Conservation (phyloP, 2,113 vertebrate species). For the Shinisaurus crocodilurus region DNA sequence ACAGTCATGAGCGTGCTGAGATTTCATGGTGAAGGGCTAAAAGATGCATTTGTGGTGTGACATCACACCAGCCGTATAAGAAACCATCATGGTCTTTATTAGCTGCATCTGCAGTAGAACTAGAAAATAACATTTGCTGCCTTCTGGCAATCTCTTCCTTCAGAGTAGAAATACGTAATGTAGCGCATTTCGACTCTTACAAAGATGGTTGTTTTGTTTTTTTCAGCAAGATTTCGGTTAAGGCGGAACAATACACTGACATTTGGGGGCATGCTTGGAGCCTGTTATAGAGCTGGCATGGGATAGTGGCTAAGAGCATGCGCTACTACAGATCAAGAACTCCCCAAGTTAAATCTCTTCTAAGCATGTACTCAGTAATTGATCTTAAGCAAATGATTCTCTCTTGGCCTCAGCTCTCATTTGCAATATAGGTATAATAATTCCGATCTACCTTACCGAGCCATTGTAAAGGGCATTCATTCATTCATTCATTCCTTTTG, state of each 20-base stretch:
- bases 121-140: slow-evolving; percentile 41
- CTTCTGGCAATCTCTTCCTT: slow-evolving; percentile 56
- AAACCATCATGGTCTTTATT: slow-evolving; percentile 53
- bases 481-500: neutral
- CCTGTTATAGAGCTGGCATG: neutral
- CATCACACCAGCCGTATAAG: slow-evolving; percentile 27
- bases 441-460: neutral
- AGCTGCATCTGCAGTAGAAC: slow-evolving; percentile 52
- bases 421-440: neutral
- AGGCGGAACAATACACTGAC: slow-evolving; percentile 39
- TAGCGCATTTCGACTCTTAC: slow-evolving; percentile 11
- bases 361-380: too few species aligned
- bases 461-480: neutral
- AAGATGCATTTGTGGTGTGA: slow-evolving; percentile 41
- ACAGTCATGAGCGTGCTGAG: slow-evolving; percentile 59
- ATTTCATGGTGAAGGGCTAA: slow-evolving; percentile 52
- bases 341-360: neutral
- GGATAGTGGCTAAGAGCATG: neutral
- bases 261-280: slow-evolving; percentile 35
- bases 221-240: slow-evolving; percentile 12
- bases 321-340: too few species aligned
- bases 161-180: neutral
- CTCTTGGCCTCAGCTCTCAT: neutral
- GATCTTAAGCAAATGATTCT: neutral
- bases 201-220: slow-evolving; percentile 35